Conservation (phyloP, 2,888 invertebrate species). For the Drosophila kuntzei region DNA sequence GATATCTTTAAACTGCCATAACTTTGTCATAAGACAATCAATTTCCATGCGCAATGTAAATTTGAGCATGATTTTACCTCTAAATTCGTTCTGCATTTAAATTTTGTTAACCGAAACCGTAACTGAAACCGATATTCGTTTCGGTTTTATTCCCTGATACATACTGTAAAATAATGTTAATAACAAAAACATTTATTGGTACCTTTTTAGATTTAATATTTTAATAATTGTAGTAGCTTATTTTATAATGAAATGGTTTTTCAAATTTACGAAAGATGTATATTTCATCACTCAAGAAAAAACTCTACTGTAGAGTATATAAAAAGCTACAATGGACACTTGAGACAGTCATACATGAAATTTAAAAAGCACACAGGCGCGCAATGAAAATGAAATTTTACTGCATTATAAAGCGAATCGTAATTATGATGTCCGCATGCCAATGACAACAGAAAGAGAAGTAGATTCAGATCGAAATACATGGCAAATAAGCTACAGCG, state of each 20-base stretch:
- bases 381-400: conserved; percentile 44
- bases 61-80: too few species aligned
- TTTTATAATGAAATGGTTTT: too few species aligned
- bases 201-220: neutral
- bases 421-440: conserved; percentile 71
- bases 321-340: conserved; percentile 34
- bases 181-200: neutral
- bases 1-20: too few species aligned
- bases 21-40: too few species aligned
- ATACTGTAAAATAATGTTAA: too few species aligned
- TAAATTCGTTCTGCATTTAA: too few species aligned
- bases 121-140: too few species aligned
- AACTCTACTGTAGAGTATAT: neutral
- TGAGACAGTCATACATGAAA: conserved; percentile 56
- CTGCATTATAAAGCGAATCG: conserved; percentile 60
- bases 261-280: neutral
- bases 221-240: neutral
- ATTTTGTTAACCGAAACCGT: too few species aligned
- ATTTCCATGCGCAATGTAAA: too few species aligned
- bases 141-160: too few species aligned
- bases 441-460: conserved; percentile 25
- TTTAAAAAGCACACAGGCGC: conserved; percentile 26
- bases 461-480: conserved; percentile 31
- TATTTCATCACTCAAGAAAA: neutral
- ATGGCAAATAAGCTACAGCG: conserved; percentile 43